Percentiles rank a stretch among this genome's conserved stretches.
phyloP scores from a whole-genome alignment of 2,113 vertebrate species.

The Hypomesus transpacificus region DNA sequence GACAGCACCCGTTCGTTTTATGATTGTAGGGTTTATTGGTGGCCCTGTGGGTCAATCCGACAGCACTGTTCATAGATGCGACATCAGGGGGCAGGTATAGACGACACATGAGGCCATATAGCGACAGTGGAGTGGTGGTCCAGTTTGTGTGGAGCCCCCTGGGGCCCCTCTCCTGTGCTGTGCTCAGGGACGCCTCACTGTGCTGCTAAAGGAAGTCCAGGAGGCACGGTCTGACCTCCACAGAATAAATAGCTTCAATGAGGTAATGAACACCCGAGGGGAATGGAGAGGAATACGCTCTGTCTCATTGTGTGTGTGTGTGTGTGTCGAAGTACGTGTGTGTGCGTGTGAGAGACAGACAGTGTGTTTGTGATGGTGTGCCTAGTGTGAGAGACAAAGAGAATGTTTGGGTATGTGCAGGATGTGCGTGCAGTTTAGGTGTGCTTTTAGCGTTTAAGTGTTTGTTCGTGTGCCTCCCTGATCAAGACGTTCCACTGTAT shows the following conservation, averaged over 20 bases:
- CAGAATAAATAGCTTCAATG: slow-evolving; percentile 58
- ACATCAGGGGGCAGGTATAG: too few species aligned
- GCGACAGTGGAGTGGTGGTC: not conserved
- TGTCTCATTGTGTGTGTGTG: slow-evolving; percentile 6
- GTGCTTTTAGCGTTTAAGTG: too few species aligned
- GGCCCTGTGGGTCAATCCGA: too few species aligned
- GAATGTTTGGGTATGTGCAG: slow-evolving; percentile 4
- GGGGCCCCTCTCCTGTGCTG: slow-evolving; percentile 2
- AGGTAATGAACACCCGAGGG: slow-evolving; percentile 59
- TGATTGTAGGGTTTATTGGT: too few species aligned
- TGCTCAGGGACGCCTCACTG: slow-evolving; percentile 32
- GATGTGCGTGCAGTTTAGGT: not conserved
- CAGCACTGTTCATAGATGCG: too few species aligned
- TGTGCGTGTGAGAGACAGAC: not conserved
- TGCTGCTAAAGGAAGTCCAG: slow-evolving; percentile 49
- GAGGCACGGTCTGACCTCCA: slow-evolving; percentile 37
- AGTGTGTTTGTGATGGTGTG: slow-evolving; percentile 2
- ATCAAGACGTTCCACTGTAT: slow-evolving; percentile 38
- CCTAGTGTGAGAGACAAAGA: not conserved
- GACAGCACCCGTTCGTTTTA: too few species aligned
- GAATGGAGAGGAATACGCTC: slow-evolving; percentile 36
- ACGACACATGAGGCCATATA: too few species aligned
- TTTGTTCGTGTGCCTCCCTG: not conserved
- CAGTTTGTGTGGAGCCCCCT: not conserved
- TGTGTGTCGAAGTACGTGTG: slow-evolving; percentile 22